Conservation (phyloP, 2,888 invertebrate species). For the Nemoura dubitans region DNA sequence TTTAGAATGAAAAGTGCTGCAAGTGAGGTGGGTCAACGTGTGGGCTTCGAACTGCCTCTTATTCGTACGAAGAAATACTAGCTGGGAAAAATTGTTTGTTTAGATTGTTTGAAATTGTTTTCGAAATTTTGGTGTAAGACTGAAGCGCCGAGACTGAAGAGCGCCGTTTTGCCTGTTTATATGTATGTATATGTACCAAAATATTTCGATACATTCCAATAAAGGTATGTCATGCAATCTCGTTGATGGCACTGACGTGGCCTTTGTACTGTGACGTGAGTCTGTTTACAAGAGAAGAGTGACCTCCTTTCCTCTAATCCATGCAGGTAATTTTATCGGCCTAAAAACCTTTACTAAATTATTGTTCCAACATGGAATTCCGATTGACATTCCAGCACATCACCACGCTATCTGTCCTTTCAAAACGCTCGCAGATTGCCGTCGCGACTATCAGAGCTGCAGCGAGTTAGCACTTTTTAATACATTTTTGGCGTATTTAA, state of each 20-base stretch:
- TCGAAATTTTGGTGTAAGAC: no score
- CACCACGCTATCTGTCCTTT: neutral
- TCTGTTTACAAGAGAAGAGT: neutral
- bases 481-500: neutral
- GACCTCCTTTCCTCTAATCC: slow-evolving; percentile 5
- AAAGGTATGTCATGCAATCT: no score
- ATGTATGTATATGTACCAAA: no score
- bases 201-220: no score
- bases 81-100: no score
- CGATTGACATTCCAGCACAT: neutral
- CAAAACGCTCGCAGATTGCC: neutral
- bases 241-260: neutral
- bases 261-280: neutral
- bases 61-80: no score
- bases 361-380: neutral
- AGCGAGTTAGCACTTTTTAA: neutral
- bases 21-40: no score
- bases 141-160: no score
- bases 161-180: no score
- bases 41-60: no score
- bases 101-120: no score
- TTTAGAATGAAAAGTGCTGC: no score
- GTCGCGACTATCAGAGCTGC: neutral
- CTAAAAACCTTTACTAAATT: neutral
- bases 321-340: neutral